Evolutionary conservation across 2,113 vertebrate genomes (phyloP), one percentile per base, ranked within the genome.

Genomic region (Phycodurus eques): DNA sequence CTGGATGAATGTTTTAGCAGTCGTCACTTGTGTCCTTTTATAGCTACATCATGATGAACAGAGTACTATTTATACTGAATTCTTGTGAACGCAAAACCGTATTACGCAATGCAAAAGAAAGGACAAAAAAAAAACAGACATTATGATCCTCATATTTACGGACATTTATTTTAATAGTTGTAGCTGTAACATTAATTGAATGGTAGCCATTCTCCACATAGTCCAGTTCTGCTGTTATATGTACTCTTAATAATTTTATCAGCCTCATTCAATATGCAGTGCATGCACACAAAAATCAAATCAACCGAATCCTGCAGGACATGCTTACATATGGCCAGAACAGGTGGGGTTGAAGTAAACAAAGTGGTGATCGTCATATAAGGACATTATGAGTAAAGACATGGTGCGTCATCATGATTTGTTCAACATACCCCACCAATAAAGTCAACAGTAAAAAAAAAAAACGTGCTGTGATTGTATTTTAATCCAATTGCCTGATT

Each of bases 401-500:
- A 82, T 79, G 88, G 80, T 83, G 81, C 83, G 86, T 85, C 85
- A 80, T 87, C 79, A 80, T 81, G 78, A 81, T 89, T 90, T 90
- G 88, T 88, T 74, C 83, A 89, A 88, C 87, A 90, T 84, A 88
- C 84, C 83, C 88, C 86, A 89, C 85, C 89, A 90, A 90, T 88
- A 89, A 89, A 90, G 88, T 90, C 88, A 92, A 92, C 90, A 91
- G 83, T 87, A 61, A 81, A 90, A 90, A 89, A 88, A 89, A 39
- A 39, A 39, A 39, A 80, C 87, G 75, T 82, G 60, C 77, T 81
- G 82, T 91, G 90, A 91, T 91, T 91, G 89, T 87, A 89, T 91
- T 91, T 91, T 89, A 91, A 91, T 91, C 88, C 88, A 83, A 88
- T 87, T 79, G 85, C 84, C 88, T 92, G 92, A 92, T 88, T 90